Percentiles rank a stretch among this genome's conserved stretches.
These are phyloP conservation scores for Muscicapa comitata DNA, from an alignment of 2,797 vertebrate species.

Conservation along the genomic window DNA sequence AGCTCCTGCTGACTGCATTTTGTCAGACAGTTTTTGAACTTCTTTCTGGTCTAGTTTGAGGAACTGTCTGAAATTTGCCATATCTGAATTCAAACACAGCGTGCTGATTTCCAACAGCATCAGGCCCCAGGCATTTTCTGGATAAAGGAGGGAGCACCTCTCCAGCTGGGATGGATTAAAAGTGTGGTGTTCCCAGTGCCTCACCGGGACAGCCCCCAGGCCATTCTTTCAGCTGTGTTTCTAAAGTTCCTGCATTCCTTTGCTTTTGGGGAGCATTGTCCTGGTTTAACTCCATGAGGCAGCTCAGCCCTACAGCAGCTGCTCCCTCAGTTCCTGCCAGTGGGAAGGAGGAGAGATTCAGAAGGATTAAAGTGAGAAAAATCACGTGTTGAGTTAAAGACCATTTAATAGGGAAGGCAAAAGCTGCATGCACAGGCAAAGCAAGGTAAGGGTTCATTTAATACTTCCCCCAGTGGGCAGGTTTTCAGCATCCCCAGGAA, in stretches of 20 bases:
- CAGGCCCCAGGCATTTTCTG: background rate
- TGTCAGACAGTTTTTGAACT: background rate
- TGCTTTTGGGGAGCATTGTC: background rate
- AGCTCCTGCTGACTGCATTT: background rate
- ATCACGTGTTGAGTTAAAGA: background rate
- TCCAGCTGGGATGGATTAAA: background rate
- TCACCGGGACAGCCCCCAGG: background rate
- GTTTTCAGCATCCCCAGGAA: background rate
- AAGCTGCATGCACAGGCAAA: fast-evolving
- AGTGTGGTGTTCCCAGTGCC: background rate
- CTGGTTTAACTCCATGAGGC: background rate
- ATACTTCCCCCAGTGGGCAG: background rate
- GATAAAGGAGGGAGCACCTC: background rate
- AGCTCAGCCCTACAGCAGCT: background rate
- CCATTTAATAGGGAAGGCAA: background rate
- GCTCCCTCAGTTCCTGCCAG: background rate
- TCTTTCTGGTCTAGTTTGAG: background rate
- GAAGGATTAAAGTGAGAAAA: background rate
- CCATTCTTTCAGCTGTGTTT: background rate
- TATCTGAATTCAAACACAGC: background rate
- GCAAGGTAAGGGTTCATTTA: background rate
- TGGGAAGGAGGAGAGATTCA: background rate
- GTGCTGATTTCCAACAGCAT: background rate
- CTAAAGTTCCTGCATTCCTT: background rate
- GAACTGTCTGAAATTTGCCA: background rate